A percentile compares a stretch with the other conserved stretches of the same genome.
phyloP scores from a whole-genome alignment of 2,888 invertebrate genomes.

The Dexiosoma caninum region DNA sequence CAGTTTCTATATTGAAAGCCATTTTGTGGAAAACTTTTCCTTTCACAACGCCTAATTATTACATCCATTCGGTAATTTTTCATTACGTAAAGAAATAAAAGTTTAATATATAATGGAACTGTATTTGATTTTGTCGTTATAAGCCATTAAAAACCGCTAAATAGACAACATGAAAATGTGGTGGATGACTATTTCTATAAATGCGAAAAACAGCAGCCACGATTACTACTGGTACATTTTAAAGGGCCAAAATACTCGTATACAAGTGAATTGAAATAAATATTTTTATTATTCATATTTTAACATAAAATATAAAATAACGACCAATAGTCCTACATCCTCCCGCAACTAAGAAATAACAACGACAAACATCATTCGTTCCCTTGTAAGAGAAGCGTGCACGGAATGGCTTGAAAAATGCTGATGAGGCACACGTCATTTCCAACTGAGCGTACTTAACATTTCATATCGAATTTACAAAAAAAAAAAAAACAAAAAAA shows the following conservation, averaged over 20 bases:
- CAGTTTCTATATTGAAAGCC: no score
- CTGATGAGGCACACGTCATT: constrained; percentile 66
- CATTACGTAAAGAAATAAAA: no score
- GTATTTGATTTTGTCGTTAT: background rate
- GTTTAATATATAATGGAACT: no score
- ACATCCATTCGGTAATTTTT: no score
- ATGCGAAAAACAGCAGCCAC: background rate
- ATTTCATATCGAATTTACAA: constrained; percentile 48
- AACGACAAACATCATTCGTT: constrained; percentile 18
- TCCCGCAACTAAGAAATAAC: background rate
- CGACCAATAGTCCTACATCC: constrained; percentile 29
- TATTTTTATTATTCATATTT: no score
- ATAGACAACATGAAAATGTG: background rate
- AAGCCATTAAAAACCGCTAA: background rate
- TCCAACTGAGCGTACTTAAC: constrained; percentile 61
- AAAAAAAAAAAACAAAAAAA: constrained; percentile 30
- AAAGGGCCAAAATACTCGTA: constrained; percentile 14
- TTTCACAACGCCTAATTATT: no score
- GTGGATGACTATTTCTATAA: background rate
- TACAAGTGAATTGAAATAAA: no score
- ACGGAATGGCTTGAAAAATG: constrained; percentile 49
- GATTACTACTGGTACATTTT: background rate
- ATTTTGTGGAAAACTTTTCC: no score
- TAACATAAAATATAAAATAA: constrained; percentile 18
- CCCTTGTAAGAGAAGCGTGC: constrained; percentile 21